phyloP scores from a whole-genome alignment of 2,113 vertebrate genomes.

The Mormyrus lacerda region DNA sequence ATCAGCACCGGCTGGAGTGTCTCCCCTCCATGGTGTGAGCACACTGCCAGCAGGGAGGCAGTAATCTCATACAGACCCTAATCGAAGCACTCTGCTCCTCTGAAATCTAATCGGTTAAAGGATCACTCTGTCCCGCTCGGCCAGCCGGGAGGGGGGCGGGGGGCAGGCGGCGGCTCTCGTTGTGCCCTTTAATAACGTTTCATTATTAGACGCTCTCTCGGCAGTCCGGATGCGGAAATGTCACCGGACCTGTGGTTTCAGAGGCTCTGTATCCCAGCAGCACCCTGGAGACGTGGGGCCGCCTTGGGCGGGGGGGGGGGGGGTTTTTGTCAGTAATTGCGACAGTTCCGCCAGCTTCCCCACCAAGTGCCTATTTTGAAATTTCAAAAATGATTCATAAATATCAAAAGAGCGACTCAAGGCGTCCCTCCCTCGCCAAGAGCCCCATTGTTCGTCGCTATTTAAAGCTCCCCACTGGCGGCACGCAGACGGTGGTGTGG shows the following conservation, averaged over 20 bases:
- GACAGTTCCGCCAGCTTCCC: neutral
- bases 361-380: neutral
- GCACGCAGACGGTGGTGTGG: neutral
- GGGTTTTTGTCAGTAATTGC: neutral
- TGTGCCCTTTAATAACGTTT: neutral
- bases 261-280: neutral
- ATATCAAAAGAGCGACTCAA: constrained; percentile 2
- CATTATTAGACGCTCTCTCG: neutral
- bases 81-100: neutral
- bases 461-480: neutral
- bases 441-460: neutral
- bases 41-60: constrained; percentile 23
- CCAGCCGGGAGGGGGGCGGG: neutral
- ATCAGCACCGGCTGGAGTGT: neutral
- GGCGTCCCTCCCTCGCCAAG: neutral
- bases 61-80: neutral
- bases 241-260: neutral
- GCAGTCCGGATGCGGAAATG: neutral
- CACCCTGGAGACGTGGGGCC: neutral
- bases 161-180: neutral
- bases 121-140: neutral
- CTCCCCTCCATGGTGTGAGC: neutral
- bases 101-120: neutral
- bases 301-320: neutral
- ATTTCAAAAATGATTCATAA: constrained; percentile 9